Conservation (phyloP, 53 echinoderm and acorn worm genomes). For the Paelopatides confundens region DNA sequence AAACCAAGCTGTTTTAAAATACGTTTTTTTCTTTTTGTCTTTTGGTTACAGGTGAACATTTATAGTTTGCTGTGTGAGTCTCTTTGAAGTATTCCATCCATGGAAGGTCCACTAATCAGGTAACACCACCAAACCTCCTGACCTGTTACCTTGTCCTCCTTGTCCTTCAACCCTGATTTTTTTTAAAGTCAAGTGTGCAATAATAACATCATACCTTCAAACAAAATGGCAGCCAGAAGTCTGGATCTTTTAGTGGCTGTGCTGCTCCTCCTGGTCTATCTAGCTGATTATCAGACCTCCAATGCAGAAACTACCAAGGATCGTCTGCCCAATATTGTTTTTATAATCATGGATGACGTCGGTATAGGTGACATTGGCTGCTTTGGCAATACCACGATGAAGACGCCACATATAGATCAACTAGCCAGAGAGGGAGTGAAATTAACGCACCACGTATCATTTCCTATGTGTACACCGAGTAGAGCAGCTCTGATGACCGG, state of each 20-base stretch:
- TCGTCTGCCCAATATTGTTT: slow-evolving; percentile 75
- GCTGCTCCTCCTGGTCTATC: background rate
- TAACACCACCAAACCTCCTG: background rate
- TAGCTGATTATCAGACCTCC: background rate
- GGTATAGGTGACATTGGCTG: slow-evolving; percentile 97
- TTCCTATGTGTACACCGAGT: slow-evolving; percentile 95
- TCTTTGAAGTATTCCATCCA: slow-evolving; percentile 23
- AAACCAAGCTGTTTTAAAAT: no score
- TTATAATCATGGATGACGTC: slow-evolving; percentile 94
- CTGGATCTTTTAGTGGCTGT: background rate
- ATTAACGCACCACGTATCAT: slow-evolving; percentile 88
- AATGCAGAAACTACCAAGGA: background rate
- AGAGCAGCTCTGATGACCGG: slow-evolving; percentile 95
- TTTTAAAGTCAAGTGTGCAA: background rate
- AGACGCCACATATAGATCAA: slow-evolving; percentile 89
- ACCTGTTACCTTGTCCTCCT: background rate
- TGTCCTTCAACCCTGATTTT: background rate
- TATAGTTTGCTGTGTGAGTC: background rate
- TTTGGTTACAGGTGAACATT: background rate
- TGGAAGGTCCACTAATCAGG: slow-evolving; percentile 3
- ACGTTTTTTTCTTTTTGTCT: no score
- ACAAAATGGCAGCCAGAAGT: background rate
- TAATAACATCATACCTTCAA: background rate
- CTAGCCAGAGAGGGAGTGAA: slow-evolving; percentile 91
- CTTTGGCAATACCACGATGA: slow-evolving; percentile 88